Conservation (phyloP, 2,888 invertebrate genomes). For the Coremacera marginata region DNA sequence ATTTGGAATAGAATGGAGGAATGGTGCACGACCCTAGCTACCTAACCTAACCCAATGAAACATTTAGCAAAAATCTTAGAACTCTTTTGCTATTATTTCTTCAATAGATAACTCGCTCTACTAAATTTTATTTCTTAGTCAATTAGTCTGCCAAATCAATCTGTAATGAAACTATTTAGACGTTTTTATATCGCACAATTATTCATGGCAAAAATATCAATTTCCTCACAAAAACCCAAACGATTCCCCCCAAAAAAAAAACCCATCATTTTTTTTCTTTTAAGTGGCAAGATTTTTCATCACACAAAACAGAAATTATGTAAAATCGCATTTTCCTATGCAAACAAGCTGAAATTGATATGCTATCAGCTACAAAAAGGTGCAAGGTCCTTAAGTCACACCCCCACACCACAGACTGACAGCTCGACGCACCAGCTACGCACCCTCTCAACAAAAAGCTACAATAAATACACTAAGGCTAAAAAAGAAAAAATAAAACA, state of each 20-base stretch:
- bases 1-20: too few species aligned
- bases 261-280: background rate
- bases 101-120: too few species aligned
- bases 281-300: background rate
- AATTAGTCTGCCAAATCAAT: too few species aligned
- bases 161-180: background rate
- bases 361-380: slow-evolving; percentile 42
- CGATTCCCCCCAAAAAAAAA: background rate
- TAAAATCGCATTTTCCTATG: slow-evolving; percentile 35
- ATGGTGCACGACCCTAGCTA: too few species aligned
- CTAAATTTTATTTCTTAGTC: too few species aligned
- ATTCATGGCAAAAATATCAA: slow-evolving; percentile 10
- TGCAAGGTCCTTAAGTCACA: slow-evolving; percentile 46
- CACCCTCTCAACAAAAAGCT: background rate
- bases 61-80: too few species aligned
- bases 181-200: background rate
- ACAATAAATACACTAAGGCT: too few species aligned
- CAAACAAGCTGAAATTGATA: slow-evolving; percentile 44
- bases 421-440: slow-evolving; percentile 5
- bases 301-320: slow-evolving; percentile 13
- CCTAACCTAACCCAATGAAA: too few species aligned
- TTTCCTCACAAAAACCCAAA: background rate
- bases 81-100: too few species aligned
- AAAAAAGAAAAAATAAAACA: background rate
- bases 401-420: slow-evolving; percentile 24